phyloP scores from a whole-genome alignment of 1,140 invertebrate genomes.

The Uloborus diversus region DNA sequence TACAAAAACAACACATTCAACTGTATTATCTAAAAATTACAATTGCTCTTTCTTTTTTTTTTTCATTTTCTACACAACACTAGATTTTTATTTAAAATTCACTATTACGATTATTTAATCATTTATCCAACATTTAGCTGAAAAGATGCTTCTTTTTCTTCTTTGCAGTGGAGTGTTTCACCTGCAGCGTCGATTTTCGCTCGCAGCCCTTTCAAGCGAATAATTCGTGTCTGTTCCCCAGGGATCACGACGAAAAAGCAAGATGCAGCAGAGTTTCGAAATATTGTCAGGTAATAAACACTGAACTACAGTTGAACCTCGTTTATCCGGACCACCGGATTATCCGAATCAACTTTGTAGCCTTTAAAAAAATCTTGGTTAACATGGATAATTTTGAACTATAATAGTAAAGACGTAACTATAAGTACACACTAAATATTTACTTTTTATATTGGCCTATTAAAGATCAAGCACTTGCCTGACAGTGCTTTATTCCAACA shows the following conservation, averaged over 20 bases:
- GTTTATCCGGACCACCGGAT: not conserved
- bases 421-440: not conserved
- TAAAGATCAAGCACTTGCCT: no score
- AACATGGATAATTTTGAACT: not conserved
- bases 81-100: not conserved
- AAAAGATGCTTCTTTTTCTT: not conserved
- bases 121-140: not conserved
- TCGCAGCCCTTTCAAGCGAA: constrained; percentile 21
- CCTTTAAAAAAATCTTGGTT: not conserved
- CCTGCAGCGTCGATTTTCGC: constrained; percentile 35
- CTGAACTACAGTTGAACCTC: not conserved
- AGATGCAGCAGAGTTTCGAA: constrained; percentile 17
- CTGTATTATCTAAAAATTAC: not conserved
- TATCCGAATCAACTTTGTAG: not conserved
- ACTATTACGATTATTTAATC: not conserved
- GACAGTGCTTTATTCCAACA: no score
- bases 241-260: constrained; percentile 21
- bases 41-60: not conserved
- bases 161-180: constrained; percentile 41
- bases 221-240: constrained; percentile 36
- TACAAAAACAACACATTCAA: no score
- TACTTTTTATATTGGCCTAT: not conserved
- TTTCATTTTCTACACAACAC: not conserved
- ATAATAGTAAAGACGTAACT: not conserved
- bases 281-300: constrained; percentile 26